phyloP scores from a whole-genome alignment of 64 coral and sea anemone genomes.

The Anthopleura sola region DNA sequence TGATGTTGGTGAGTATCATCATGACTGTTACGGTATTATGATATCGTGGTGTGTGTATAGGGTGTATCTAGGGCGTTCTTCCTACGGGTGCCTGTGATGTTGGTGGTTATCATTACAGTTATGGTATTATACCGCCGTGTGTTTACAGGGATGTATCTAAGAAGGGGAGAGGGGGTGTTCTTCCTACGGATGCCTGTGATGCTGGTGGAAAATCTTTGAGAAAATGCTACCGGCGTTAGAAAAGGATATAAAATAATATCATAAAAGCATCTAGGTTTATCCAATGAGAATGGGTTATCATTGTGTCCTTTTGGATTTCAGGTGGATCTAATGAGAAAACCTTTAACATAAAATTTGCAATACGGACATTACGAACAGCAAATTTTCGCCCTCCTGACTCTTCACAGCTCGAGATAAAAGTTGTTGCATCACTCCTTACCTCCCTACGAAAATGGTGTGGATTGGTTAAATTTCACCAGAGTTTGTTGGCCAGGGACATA shows the following conservation, averaged over 20 bases:
- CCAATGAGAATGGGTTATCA: too few relatives aligned
- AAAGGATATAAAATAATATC: too few relatives aligned
- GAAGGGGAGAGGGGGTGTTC: too few relatives aligned
- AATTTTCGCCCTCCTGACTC: slow-evolving; percentile 24
- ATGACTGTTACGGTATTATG: background rate
- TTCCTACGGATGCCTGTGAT: too few relatives aligned
- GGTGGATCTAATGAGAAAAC: background rate
- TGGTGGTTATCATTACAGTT: too few relatives aligned
- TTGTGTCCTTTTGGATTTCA: background rate
- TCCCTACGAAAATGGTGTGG: slow-evolving; percentile 66
- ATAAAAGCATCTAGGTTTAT: too few relatives aligned
- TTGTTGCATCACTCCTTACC: slow-evolving; percentile 69
- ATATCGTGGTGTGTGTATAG: too few relatives aligned
- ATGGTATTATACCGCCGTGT: too few relatives aligned
- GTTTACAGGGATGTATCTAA: too few relatives aligned
- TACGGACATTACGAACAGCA: background rate
- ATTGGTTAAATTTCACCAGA: slow-evolving; percentile 59
- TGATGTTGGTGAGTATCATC: slow-evolving; percentile 4
- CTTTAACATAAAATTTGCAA: background rate
- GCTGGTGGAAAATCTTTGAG: background rate
- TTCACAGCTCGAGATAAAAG: slow-evolving; percentile 13
- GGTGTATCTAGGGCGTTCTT: too few relatives aligned
- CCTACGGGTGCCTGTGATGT: too few relatives aligned
- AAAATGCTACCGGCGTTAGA: too few relatives aligned
- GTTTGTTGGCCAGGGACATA: slow-evolving; percentile 70